Percentiles rank a stretch among this genome's conserved stretches.
Conservation (phyloP, 2,113 vertebrate species). For the Raja brachyura region DNA sequence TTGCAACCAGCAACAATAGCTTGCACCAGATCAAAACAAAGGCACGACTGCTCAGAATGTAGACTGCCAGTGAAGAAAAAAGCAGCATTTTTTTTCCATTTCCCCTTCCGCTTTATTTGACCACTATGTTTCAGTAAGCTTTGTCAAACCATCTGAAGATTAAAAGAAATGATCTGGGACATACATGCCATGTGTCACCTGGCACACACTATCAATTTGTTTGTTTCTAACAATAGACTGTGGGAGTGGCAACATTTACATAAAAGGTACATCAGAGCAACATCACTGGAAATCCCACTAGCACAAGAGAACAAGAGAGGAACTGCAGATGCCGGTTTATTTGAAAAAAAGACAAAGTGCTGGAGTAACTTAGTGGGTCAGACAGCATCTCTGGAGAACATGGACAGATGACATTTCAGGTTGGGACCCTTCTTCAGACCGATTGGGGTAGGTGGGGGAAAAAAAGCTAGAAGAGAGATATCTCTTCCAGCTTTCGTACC, state of each 20-base stretch:
- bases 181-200: background rate
- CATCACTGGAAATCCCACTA: background rate
- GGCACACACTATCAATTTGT: background rate
- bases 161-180: background rate
- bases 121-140: background rate
- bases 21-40: background rate
- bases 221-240: background rate
- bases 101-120: background rate
- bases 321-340: too few relatives aligned
- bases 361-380: too few relatives aligned
- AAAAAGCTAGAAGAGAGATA: too few relatives aligned
- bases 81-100: background rate
- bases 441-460: too few relatives aligned
- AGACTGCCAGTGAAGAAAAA: background rate
- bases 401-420: too few relatives aligned
- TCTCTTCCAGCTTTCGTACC: too few relatives aligned
- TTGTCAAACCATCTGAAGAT: background rate
- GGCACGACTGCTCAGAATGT: background rate
- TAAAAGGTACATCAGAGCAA: background rate
- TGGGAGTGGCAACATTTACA: background rate
- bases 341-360: too few relatives aligned
- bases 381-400: too few relatives aligned
- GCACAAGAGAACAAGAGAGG: background rate
- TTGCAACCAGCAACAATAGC: background rate
- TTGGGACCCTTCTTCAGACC: too few relatives aligned